phyloP scores from a whole-genome alignment of 2,888 invertebrate genomes.

The Masnerella sp. region DNA sequence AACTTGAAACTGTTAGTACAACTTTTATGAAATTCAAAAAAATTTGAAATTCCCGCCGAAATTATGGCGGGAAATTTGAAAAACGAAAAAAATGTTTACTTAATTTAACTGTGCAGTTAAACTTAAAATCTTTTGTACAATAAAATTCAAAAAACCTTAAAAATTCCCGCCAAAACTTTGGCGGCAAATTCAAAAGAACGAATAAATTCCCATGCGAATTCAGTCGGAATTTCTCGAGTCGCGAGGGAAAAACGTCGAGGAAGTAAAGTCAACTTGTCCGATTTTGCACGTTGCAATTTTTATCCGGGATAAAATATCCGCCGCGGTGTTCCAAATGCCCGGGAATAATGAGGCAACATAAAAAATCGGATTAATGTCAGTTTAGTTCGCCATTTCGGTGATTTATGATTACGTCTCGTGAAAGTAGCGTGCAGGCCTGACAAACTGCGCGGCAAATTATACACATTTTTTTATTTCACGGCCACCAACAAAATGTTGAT shows the following conservation, averaged over 20 bases:
- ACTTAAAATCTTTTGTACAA: too few species aligned
- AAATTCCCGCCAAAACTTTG: not conserved
- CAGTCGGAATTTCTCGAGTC: too few species aligned
- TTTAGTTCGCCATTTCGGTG: slow-evolving; percentile 58
- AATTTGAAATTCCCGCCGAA: too few species aligned
- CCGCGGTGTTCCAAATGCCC: slow-evolving; percentile 35
- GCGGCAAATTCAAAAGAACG: not conserved
- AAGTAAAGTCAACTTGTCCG: slow-evolving; percentile 25
- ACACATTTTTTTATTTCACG: slow-evolving; percentile 40
- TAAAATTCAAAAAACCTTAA: not conserved
- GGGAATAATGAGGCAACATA: slow-evolving; percentile 50
- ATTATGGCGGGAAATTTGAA: too few species aligned
- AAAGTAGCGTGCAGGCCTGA: slow-evolving; percentile 58
- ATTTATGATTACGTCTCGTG: slow-evolving; percentile 57
- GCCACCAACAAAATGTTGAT: slow-evolving; percentile 56
- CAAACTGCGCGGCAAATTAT: slow-evolving; percentile 58
- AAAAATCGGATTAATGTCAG: slow-evolving; percentile 59
- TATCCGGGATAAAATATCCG: slow-evolving; percentile 26
- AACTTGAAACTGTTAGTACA: too few species aligned
- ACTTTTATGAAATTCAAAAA: too few species aligned
- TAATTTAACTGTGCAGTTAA: too few species aligned
- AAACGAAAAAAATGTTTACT: too few species aligned
- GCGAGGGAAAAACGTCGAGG: too few species aligned
- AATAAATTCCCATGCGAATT: too few species aligned
- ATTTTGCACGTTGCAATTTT: slow-evolving; percentile 16